phyloP scores from a whole-genome alignment of 35 echinoderm and acorn worm genomes.

The Strongylocentrotus purpuratus region DNA sequence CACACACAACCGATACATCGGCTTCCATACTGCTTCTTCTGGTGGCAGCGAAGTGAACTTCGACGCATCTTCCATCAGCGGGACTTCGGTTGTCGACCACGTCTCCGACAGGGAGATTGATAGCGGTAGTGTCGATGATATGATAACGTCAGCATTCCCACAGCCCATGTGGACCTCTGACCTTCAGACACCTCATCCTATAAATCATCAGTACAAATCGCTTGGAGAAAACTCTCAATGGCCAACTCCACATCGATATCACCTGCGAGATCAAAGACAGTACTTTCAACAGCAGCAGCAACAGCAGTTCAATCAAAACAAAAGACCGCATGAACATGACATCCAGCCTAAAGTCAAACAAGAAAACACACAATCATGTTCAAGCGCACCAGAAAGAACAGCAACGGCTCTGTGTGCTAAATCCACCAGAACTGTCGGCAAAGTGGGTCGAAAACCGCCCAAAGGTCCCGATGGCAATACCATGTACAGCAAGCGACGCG shows the following conservation, averaged over 20 bases:
- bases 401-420: background rate
- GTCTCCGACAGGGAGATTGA: background rate
- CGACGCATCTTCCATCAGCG: background rate
- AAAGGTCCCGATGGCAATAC: background rate
- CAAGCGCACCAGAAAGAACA: background rate
- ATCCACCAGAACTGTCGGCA: background rate
- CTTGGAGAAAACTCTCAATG: background rate
- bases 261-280: background rate
- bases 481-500: background rate
- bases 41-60: background rate
- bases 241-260: background rate
- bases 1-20: background rate
- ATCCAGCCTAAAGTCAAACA: background rate
- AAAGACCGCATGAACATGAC: background rate
- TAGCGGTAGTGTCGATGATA: background rate
- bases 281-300: background rate
- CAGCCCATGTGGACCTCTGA: background rate
- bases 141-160: background rate
- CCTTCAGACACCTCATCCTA: background rate
- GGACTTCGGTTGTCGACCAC: background rate
- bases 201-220: background rate
- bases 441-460: background rate
- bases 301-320: background rate
- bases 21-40: background rate
- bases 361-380: background rate